Conservation (phyloP, 1,140 invertebrate species). For the Rhizoglyphus robini region DNA sequence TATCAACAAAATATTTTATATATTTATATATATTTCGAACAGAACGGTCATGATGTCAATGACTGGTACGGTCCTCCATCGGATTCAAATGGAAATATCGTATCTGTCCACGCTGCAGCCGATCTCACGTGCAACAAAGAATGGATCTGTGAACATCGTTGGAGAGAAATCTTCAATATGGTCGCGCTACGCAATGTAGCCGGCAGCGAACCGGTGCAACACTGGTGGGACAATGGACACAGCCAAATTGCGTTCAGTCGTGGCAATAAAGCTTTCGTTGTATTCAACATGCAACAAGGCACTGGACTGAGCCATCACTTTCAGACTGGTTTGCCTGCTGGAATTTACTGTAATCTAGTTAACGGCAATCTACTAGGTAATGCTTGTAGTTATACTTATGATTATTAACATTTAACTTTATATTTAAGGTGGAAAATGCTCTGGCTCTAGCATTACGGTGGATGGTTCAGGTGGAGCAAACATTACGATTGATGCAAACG, state of each 20-base stretch:
- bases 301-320: constrained; percentile 24
- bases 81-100: constrained; percentile 43
- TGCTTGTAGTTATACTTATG: too few species aligned
- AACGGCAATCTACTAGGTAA: constrained; percentile 48
- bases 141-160: too few species aligned
- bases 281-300: constrained; percentile 50
- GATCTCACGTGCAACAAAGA: constrained; percentile 34
- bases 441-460: too few species aligned
- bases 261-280: constrained; percentile 52
- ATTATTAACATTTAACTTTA: too few species aligned
- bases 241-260: constrained; percentile 63
- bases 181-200: constrained; percentile 54
- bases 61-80: constrained; percentile 33
- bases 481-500: too few species aligned
- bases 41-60: constrained; percentile 42
- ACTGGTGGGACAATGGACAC: constrained; percentile 57
- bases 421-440: too few species aligned
- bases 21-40: too few species aligned
- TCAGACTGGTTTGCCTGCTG: constrained; percentile 56
- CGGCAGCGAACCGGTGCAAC: constrained; percentile 29
- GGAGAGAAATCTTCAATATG: constrained; percentile 68
- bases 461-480: too few species aligned
- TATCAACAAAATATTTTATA: too few species aligned
- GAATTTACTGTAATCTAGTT: constrained; percentile 72
- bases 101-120: constrained; percentile 47